Evolutionary conservation across 1,140 invertebrate genomes (phyloP).

Genomic region (Atopsyche davidsoni): DNA sequence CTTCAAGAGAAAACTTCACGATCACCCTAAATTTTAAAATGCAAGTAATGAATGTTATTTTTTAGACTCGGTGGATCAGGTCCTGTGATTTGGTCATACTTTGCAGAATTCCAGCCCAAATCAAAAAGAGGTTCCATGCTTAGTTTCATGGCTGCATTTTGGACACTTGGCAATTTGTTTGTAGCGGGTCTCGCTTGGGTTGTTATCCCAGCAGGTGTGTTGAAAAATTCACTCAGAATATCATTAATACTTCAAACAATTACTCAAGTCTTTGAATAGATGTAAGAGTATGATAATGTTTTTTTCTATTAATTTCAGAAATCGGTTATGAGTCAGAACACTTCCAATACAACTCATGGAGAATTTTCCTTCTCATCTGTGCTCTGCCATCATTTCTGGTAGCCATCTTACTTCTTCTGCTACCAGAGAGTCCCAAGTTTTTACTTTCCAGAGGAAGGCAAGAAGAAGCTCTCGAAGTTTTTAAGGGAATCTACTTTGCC

Average conservation of each 20-base stretch:
- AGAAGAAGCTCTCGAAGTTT: slow-evolving; percentile 72
- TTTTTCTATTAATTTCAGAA: slow-evolving; percentile 40
- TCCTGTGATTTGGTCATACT: slow-evolving; percentile 93
- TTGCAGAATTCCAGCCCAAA: slow-evolving; percentile 90
- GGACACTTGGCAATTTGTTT: slow-evolving; percentile 84
- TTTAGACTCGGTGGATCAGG: slow-evolving; percentile 86
- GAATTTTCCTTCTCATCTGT: slow-evolving; percentile 83
- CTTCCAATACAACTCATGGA: slow-evolving; percentile 85
- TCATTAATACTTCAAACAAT: neutral
- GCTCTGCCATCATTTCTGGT: slow-evolving; percentile 81
- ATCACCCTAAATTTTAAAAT: neutral
- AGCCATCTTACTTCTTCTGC: slow-evolving; percentile 69
- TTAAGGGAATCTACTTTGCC: slow-evolving; percentile 68
- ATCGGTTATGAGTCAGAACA: slow-evolving; percentile 58
- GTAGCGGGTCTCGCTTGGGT: slow-evolving; percentile 84
- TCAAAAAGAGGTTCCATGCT: slow-evolving; percentile 83
- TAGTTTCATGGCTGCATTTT: slow-evolving; percentile 88
- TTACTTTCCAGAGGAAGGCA: slow-evolving; percentile 68
- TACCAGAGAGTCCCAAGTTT: slow-evolving; percentile 92
- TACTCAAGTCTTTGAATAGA: neutral
- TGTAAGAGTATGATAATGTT: too few species aligned
- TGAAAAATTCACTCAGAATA: neutral
- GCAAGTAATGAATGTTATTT: slow-evolving; percentile 13
- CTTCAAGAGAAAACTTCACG: neutral
- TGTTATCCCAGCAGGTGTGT: slow-evolving; percentile 65